Conservation (phyloP, 2,888 invertebrate species). For the Eristalis pertinax region DNA sequence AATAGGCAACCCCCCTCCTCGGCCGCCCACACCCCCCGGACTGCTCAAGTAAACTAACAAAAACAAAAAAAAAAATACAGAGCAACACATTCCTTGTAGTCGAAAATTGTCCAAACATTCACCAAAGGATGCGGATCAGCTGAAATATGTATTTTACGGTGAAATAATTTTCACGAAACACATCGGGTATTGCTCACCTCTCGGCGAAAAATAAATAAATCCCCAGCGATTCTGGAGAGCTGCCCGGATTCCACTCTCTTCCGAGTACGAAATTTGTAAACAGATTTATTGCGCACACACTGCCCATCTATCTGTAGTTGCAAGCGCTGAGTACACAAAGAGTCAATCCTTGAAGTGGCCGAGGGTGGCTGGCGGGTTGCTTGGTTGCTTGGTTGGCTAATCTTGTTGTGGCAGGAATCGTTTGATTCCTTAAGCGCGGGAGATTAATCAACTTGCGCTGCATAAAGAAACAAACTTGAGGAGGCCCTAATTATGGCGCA, state of each 20-base stretch:
- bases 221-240: not conserved
- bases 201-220: slow-evolving; percentile 35
- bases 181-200: not conserved
- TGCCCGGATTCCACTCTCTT: not conserved
- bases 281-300: slow-evolving; percentile 29
- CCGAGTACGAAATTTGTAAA: slow-evolving; percentile 33
- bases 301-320: not conserved
- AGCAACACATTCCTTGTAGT: not conserved
- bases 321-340: slow-evolving; percentile 4
- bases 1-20: not conserved
- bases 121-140: slow-evolving; percentile 26
- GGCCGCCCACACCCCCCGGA: not conserved
- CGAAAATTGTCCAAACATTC: slow-evolving; percentile 20
- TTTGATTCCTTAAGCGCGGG: slow-evolving; percentile 33
- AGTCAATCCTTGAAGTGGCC: slow-evolving; percentile 32
- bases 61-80: not conserved
- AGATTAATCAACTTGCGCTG: slow-evolving; percentile 29
- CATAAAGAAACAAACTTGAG: slow-evolving; percentile 28
- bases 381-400: not conserved
- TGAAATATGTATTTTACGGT: slow-evolving; percentile 15
- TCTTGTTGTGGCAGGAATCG: not conserved
- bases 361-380: too few relatives aligned
- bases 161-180: slow-evolving; percentile 26
- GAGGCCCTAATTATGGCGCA: not conserved
- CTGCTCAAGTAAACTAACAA: not conserved